phyloP scores from a whole-genome alignment of 1,140 invertebrate genomes.

The Hesperophylax magnus region DNA sequence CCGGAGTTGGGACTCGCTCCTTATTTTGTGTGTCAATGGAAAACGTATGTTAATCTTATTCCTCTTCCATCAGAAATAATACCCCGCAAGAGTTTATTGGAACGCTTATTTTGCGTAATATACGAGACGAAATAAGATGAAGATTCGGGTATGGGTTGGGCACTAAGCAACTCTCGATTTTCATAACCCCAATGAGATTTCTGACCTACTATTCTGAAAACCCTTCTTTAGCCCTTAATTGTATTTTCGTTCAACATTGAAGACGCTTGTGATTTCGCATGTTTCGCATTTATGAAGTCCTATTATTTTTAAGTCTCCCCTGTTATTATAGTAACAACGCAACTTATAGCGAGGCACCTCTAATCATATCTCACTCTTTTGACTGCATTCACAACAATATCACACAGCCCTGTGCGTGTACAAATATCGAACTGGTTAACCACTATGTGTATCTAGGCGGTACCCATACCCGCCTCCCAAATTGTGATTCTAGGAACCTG shows the following conservation, averaged over 20 bases:
- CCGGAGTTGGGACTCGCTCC: neutral
- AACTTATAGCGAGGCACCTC: too few relatives aligned
- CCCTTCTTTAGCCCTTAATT: neutral
- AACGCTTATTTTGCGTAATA: neutral
- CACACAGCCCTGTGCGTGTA: too few relatives aligned
- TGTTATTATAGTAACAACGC: too few relatives aligned
- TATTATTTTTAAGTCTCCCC: too few relatives aligned
- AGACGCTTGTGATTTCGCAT: neutral
- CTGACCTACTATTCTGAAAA: neutral
- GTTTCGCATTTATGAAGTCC: too few relatives aligned
- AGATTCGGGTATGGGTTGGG: neutral
- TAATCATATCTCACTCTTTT: too few relatives aligned
- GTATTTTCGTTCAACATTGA: neutral
- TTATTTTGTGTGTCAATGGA: conserved; percentile 21
- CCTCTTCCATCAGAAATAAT: conserved; percentile 7
- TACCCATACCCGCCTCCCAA: too few relatives aligned
- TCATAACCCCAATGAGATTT: neutral
- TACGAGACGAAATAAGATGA: too few relatives aligned
- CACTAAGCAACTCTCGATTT: neutral
- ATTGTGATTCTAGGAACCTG: too few relatives aligned
- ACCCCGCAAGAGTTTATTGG: neutral
- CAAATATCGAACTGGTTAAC: too few relatives aligned
- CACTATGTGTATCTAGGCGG: too few relatives aligned
- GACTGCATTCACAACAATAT: too few relatives aligned
- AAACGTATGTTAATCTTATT: conserved; percentile 11